Percentiles rank a stretch among this genome's conserved stretches.
Conservation (phyloP, 2,888 invertebrate genomes). For the Zelleria hepariella region DNA sequence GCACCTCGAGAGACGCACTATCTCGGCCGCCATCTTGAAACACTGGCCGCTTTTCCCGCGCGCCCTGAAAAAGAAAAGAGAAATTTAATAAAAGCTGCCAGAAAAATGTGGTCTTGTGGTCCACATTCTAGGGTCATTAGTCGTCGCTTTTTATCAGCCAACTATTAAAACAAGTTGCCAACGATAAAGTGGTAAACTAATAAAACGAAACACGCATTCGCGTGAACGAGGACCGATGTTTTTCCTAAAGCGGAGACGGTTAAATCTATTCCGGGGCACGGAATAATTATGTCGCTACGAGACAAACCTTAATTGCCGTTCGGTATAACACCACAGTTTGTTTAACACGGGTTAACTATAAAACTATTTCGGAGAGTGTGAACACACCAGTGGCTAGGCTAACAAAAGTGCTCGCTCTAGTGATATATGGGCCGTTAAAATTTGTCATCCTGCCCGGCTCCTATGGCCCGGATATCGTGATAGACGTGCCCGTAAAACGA, state of each 20-base stretch:
- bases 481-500: not conserved
- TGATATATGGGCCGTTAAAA: conserved; percentile 11
- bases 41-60: conserved; percentile 62
- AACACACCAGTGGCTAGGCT: conserved; percentile 16
- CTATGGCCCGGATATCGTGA: conserved; percentile 20
- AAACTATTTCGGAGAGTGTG: conserved; percentile 44
- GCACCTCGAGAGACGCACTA: conserved; percentile 37
- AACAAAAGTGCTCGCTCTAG: conserved; percentile 8
- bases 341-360: conserved; percentile 18
- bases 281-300: not conserved
- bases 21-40: conserved; percentile 58
- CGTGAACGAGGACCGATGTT: not conserved
- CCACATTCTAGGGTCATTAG: not conserved
- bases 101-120: not conserved
- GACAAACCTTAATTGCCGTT: not conserved
- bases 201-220: not conserved
- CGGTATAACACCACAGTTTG: not conserved
- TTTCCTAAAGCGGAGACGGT: not conserved
- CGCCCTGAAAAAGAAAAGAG: conserved; percentile 56
- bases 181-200: not conserved
- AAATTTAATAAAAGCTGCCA: not conserved
- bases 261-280: not conserved
- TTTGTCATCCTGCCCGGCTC: conserved; percentile 12
- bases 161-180: not conserved
- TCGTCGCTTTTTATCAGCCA: not conserved